Percentiles rank a stretch among this genome's conserved stretches.
These are phyloP conservation scores for Polypedilum vanderplanki DNA, from an alignment of 1,140 invertebrate genomes.

Conservation along the genomic window DNA sequence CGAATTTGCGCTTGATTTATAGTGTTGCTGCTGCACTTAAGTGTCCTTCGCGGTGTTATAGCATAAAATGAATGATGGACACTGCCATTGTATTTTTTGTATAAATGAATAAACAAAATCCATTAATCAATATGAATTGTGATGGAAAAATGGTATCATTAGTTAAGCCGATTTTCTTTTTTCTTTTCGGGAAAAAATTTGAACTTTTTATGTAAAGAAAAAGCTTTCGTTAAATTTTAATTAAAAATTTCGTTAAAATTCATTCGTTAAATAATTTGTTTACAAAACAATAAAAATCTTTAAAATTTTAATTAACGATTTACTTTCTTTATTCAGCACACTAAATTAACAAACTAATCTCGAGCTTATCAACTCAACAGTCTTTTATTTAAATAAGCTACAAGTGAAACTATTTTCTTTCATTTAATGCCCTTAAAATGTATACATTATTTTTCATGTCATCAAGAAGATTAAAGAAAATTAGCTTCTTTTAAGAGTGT, in stretches of 20 bases:
- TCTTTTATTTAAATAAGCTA: neutral
- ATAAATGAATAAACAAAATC: too few species aligned
- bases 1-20: constrained; percentile 17
- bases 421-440: neutral
- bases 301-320: neutral
- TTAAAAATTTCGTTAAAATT: neutral
- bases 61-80: neutral
- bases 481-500: neutral
- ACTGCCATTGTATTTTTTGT: constrained; percentile 1
- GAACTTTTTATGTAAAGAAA: neutral
- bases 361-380: neutral
- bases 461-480: constrained; percentile 14
- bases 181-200: too few species aligned
- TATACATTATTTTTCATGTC: neutral
- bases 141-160: neutral
- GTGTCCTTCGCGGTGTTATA: neutral
- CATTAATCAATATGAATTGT: constrained; percentile 14
- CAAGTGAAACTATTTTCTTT: too few species aligned
- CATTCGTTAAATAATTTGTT: neutral
- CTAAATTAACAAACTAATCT: neutral
- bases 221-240: neutral
- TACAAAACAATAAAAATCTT: neutral
- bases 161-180: neutral
- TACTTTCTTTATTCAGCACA: too few species aligned
- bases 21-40: constrained; percentile 4